Percentiles rank a stretch among this genome's conserved stretches.
These are phyloP conservation scores for Cydia amplana DNA, from an alignment of 1,140 invertebrate genomes.

Conservation along the genomic window DNA sequence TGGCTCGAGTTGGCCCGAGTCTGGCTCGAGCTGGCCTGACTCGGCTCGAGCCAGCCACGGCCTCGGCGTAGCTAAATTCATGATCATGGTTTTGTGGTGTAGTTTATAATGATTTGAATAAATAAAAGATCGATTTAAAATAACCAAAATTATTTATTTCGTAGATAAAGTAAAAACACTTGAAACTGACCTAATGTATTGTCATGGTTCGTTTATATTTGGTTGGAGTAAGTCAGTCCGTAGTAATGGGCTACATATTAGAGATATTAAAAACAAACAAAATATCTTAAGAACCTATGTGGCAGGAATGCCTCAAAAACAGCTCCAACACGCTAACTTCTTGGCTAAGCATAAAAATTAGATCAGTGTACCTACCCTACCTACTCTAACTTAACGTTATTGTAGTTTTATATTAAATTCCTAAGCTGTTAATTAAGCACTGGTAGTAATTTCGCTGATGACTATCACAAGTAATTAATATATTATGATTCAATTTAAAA, in stretches of 20 bases:
- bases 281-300: background rate
- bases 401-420: background rate
- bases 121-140: slow-evolving; percentile 32
- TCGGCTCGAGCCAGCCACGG: background rate
- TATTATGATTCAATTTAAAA: background rate
- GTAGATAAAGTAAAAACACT: slow-evolving; percentile 23
- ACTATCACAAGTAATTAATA: background rate
- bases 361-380: background rate
- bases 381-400: background rate
- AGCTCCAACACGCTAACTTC: too few species aligned
- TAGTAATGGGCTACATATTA: background rate
- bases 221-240: background rate
- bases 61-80: slow-evolving; percentile 14
- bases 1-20: background rate
- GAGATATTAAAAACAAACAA: background rate
- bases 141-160: slow-evolving; percentile 30
- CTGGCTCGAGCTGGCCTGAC: background rate
- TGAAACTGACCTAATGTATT: slow-evolving; percentile 15
- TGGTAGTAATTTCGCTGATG: background rate
- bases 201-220: slow-evolving; percentile 21
- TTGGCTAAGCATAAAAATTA: background rate
- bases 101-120: slow-evolving; percentile 31
- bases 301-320: background rate
- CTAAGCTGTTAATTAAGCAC: background rate
- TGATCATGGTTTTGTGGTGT: slow-evolving; percentile 33